Evolutionary conservation across 1,140 invertebrate species (phyloP), one percentile per base, ranked within the genome.

Genomic region (Coenobita brevimanus): DNA sequence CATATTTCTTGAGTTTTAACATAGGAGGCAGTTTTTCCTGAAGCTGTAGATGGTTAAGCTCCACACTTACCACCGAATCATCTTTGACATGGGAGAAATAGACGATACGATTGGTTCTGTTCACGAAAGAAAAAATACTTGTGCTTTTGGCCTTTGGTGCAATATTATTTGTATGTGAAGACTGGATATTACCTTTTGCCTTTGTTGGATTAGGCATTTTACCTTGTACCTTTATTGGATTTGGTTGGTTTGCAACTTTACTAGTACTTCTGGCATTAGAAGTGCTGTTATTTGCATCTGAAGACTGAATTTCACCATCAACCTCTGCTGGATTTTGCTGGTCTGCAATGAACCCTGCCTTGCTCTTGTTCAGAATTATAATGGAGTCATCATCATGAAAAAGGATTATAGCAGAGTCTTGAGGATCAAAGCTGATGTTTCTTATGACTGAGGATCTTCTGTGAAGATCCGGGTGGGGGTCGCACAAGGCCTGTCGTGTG

Each of bases 1-100:
- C 84, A 86, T 79, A 86, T n/a, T 86, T 86, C 60, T 86, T 86
- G 3, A 79, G 43, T 38, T 79, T 86, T 24, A 86, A 38, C 33
- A 75, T 60, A 38, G 84, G 60, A 8, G 84, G 84, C 57, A 86
- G 60, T 10, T 38, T 30, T 21, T 86, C 84, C 41, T 67, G 43
- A 6, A 86, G 38, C 75, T 79, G 84, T 3, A 86, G 60, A 8
- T 54, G 75, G 50, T 86, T 76, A 10, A 86, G 36, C 38, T 86
- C 84, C 30, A 86, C 84, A 86, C 84, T 86, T 8, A 86, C 76
- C 24, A 80, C 71, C 1, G 84, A 75, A 17, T 86, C 27, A 69
- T 64, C 54, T 50, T 86, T 86, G n/a, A 86, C 75, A 67, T 80
- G 62, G 17, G 60, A 27, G 33, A 86, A 86, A n/a, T 79, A 30